Conservation (phyloP, 2,888 invertebrate species). For the Parnassius glacialis region DNA sequence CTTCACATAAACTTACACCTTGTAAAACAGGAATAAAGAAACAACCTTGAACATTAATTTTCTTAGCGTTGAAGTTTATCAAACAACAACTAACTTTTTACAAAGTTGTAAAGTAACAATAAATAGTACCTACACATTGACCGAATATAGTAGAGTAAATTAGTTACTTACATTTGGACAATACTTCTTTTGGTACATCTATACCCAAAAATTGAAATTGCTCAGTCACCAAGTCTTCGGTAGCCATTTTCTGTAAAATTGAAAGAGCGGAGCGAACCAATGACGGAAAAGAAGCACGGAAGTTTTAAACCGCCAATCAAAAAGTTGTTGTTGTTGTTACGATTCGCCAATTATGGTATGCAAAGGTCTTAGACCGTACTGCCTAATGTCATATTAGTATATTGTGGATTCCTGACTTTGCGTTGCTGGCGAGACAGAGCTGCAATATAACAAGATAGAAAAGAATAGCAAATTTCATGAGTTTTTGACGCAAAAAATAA, state of each 20-base stretch:
- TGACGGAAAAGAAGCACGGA: conserved; percentile 45
- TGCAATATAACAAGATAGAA: too few relatives aligned
- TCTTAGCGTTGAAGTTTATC: conserved; percentile 42
- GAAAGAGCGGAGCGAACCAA: conserved; percentile 36
- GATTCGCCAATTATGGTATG: too few relatives aligned
- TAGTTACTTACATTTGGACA: conserved; percentile 79
- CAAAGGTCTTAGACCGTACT: too few relatives aligned
- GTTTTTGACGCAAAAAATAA: too few relatives aligned
- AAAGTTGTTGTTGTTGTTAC: conserved; percentile 32
- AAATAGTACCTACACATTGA: conserved; percentile 20
- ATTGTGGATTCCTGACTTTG: too few relatives aligned
- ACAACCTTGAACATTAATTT: conserved; percentile 76
- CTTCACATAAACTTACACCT: conserved; percentile 84
- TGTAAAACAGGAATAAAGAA: conserved; percentile 55
- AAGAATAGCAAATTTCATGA: too few relatives aligned
- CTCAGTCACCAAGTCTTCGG: conserved; percentile 80
- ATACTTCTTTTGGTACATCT: conserved; percentile 74
- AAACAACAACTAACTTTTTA: conserved; percentile 38
- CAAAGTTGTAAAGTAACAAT: conserved; percentile 27
- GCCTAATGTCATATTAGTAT: too few relatives aligned
- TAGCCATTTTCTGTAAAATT: conserved; percentile 74
- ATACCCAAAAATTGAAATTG: conserved; percentile 84
- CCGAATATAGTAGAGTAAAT: conserved; percentile 8
- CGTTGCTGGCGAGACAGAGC: too few relatives aligned
- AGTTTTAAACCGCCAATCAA: conserved; percentile 51